Evolutionary conservation across 2,797 vertebrate genomes (phyloP).

Genomic region (Petrocephalus sullivani): DNA sequence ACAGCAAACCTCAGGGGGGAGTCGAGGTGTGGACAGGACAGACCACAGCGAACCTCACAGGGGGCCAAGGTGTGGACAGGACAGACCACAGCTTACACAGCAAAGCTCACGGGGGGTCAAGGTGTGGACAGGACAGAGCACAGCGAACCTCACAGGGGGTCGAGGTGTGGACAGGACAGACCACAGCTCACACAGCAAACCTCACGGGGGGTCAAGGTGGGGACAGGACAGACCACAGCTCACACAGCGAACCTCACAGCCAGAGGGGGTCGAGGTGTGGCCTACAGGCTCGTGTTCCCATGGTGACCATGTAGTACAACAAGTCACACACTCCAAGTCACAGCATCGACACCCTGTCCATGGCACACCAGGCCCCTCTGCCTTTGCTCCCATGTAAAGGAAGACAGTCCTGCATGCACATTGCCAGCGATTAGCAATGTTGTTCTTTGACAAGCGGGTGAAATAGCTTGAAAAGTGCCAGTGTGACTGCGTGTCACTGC

Average conservation of each 20-base stretch:
- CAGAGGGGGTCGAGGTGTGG: too few species aligned
- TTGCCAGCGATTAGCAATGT: background rate
- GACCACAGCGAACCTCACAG: background rate
- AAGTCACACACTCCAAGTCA: background rate
- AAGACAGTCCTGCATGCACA: background rate
- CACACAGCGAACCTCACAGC: too few species aligned
- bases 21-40: background rate
- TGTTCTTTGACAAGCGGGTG: background rate
- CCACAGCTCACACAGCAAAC: background rate
- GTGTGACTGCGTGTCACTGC: background rate
- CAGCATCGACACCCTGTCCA: background rate
- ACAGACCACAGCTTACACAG: too few species aligned
- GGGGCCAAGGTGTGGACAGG: background rate
- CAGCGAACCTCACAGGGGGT: background rate
- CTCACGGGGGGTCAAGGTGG: background rate
- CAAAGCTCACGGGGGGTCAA: too few species aligned
- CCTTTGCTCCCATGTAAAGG: background rate
- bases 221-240: background rate
- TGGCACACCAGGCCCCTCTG: background rate
- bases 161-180: background rate
- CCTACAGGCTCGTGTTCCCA: background rate
- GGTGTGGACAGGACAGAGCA: too few species aligned
- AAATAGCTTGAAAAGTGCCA: background rate
- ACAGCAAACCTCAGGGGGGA: background rate
- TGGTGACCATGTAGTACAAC: background rate